Evolutionary conservation across 2,888 invertebrate species (phyloP), one percentile per base, ranked within the genome.

Genomic region (Orthonychiurus folsomi): DNA sequence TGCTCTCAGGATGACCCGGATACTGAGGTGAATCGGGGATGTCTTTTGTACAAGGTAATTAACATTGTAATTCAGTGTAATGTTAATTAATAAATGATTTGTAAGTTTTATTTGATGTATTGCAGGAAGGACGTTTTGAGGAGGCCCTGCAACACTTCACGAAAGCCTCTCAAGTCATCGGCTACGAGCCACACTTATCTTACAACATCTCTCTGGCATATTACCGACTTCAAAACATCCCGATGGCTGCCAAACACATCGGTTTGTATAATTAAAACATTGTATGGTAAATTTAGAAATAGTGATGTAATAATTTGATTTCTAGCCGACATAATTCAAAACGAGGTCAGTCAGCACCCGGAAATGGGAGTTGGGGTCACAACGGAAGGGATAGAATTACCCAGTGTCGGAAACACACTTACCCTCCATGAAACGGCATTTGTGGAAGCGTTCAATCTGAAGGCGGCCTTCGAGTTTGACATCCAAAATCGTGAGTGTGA

Each of bases 381-480:
- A 76, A 92, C 94, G 25, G 97, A 97, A 76, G 88, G 88, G 1
- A 87, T 89, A 56, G 88, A 89, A 79, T 89, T 93, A 0, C 85
- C 95, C 67, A 95, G 95, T 75, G 96, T 99, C 47, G 97, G 97
- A 0, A 96, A 96, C 77, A 93, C 94, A 0, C 79, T 93, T 63
- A 89, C 89, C 0, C 81, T 99, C 63, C 95, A 97, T 75, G 88
- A 96, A 77, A 96, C 97, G 2, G 94, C 95, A 23, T 82, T 99
- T 2, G 92, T 99, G 15, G 99, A 99, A 80, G 96, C 97, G 0
- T 93, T 97, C 75, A 99, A 99, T 80, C 81, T 99, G 24, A 97
- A 97, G 81, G 95, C 97, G 12, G 97, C 97, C 2, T 93, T 99
- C 73, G 96, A 97, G 78, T 99, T 93, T 78, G 92, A 94, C 76